phyloP scores from a whole-genome alignment of 2,888 invertebrate genomes.

The Synanthedon myopaeformis region DNA sequence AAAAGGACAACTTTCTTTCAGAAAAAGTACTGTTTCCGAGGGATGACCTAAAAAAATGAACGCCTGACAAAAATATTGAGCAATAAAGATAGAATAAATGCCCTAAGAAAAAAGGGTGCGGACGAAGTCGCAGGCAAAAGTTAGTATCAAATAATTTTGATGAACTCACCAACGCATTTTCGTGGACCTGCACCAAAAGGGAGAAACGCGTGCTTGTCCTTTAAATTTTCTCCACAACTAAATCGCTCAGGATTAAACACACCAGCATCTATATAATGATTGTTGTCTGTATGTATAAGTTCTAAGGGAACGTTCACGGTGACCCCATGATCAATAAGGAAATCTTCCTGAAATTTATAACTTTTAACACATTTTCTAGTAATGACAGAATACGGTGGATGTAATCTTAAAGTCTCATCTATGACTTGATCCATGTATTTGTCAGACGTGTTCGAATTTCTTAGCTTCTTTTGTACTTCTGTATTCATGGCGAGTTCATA shows the following conservation, averaged over 20 bases:
- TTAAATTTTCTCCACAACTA: slow-evolving; percentile 23
- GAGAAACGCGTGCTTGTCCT: slow-evolving; percentile 33
- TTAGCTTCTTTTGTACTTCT: slow-evolving; percentile 35
- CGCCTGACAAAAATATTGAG: no score
- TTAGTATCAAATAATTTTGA: no score
- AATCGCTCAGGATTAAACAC: slow-evolving; percentile 52
- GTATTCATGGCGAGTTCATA: slow-evolving; percentile 43
- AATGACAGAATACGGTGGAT: slow-evolving; percentile 50
- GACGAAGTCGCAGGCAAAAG: no score
- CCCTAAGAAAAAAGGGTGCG: no score
- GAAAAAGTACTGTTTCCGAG: no score
- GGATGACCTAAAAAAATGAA: no score
- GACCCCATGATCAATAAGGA: slow-evolving; percentile 44
- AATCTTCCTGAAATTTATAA: slow-evolving; percentile 40
- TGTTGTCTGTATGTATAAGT: slow-evolving; percentile 43
- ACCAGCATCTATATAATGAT: slow-evolving; percentile 35
- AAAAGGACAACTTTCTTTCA: no score
- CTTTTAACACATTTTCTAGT: slow-evolving; percentile 47
- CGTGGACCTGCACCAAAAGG: slow-evolving; percentile 60
- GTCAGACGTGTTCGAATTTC: slow-evolving; percentile 21
- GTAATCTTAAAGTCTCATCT: slow-evolving; percentile 50
- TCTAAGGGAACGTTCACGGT: slow-evolving; percentile 49
- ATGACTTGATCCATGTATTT: slow-evolving; percentile 43
- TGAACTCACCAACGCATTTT: slow-evolving; percentile 51
- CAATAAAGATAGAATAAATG: no score